These are phyloP conservation scores for Bothrops jararaca DNA, from an alignment of 2,113 vertebrate species.

Conservation along the genomic window DNA sequence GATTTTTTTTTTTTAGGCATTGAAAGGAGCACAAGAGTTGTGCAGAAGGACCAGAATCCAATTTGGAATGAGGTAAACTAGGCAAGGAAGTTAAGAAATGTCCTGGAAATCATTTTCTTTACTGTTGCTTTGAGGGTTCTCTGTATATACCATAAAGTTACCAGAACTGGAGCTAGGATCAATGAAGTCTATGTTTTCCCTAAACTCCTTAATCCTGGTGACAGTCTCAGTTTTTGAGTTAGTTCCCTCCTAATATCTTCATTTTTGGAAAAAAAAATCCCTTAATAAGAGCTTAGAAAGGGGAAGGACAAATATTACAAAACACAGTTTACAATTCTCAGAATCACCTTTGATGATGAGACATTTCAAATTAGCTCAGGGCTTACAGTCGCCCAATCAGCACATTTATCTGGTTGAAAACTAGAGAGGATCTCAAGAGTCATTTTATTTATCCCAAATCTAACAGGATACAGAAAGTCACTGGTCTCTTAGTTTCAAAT, in stretches of 20 bases:
- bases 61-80: constrained; percentile 60
- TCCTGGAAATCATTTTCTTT: not conserved
- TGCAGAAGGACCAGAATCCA: constrained; percentile 52
- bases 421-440: too few species aligned
- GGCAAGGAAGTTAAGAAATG: not conserved
- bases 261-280: not conserved
- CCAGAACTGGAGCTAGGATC: not conserved
- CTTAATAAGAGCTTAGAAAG: not conserved
- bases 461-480: too few species aligned
- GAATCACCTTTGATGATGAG: too few species aligned
- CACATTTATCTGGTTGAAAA: too few species aligned
- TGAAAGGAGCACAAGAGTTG: constrained; percentile 48
- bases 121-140: not conserved
- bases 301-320: not conserved
- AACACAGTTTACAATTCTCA: too few species aligned
- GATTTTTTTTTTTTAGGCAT: constrained; percentile 44
- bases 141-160: not conserved
- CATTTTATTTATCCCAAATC: too few species aligned
- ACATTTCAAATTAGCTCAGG: too few species aligned
- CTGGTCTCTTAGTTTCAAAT: too few species aligned
- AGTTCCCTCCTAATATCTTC: not conserved
- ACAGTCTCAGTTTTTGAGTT: not conserved
- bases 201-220: not conserved
- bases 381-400: too few species aligned
- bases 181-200: not conserved